Conservation (phyloP, 92 coral and sea anemone species). For the Umimayanthus kanabou region DNA sequence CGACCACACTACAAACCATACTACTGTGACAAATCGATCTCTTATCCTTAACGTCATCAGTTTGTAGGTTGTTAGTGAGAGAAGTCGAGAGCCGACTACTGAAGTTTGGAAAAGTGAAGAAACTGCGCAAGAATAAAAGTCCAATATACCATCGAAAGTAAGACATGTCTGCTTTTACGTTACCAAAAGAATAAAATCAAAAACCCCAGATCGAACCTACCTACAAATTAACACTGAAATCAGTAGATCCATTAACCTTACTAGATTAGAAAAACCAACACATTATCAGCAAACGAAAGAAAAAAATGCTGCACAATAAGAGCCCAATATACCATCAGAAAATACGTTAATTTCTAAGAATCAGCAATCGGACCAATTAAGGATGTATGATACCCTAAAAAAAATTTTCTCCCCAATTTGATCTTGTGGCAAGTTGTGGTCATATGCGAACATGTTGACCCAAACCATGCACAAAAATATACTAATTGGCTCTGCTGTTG, state of each 20-base stretch:
- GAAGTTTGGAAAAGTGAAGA: conserved; percentile 69
- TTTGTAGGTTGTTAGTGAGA: conserved; percentile 85
- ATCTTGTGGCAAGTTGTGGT: too few species aligned
- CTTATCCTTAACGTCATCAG: conserved; percentile 36
- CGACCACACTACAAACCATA: too few species aligned
- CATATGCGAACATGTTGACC: too few species aligned
- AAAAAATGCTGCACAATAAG: too few species aligned
- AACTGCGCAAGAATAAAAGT: conserved; percentile 55
- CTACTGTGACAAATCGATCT: not conserved
- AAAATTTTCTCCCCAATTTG: too few species aligned
- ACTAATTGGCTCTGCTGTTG: too few species aligned
- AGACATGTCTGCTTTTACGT: conserved; percentile 34
- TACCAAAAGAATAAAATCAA: not conserved
- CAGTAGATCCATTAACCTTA: too few species aligned
- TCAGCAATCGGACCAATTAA: too few species aligned
- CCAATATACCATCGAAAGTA: conserved; percentile 90
- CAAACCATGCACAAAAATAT: too few species aligned
- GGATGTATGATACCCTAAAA: too few species aligned
- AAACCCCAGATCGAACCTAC: not conserved
- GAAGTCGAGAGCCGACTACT: conserved; percentile 83
- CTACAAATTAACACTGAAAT: too few species aligned
- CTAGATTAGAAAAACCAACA: not conserved
- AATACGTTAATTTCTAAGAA: too few species aligned
- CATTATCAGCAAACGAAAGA: not conserved
- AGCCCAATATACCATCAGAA: not conserved